phyloP scores from a whole-genome alignment of 2,797 vertebrate genomes.

The Paedocypris micromegethes region DNA sequence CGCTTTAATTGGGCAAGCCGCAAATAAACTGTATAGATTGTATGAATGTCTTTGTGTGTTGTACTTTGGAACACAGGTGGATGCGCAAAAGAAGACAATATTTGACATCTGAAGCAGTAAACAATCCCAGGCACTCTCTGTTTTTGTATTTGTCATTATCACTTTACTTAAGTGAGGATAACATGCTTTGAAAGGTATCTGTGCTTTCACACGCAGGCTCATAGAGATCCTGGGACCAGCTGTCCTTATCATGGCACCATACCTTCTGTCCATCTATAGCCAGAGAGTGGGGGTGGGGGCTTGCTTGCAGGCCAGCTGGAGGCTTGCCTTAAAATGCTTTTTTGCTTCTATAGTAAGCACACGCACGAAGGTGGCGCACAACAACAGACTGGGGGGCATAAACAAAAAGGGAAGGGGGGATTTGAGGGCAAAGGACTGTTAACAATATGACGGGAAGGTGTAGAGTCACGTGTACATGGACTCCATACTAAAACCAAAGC shows the following conservation, averaged over 20 bases:
- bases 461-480: slow-evolving; percentile 8
- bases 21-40: no score
- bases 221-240: slow-evolving; percentile 68
- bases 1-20: no score
- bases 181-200: slow-evolving; percentile 73
- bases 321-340: slow-evolving; percentile 39
- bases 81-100: slow-evolving; percentile 13
- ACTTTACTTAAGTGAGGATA: slow-evolving; percentile 67
- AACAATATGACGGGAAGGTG: slow-evolving; percentile 6
- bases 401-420: not conserved
- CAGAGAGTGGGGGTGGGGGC: slow-evolving; percentile 47
- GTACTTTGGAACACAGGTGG: not conserved
- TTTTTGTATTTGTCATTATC: slow-evolving; percentile 29
- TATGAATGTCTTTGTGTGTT: not conserved
- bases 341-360: slow-evolving; percentile 13
- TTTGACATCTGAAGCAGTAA: slow-evolving; percentile 22
- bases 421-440: not conserved
- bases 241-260: slow-evolving; percentile 72
- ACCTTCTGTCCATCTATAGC: slow-evolving; percentile 66
- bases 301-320: slow-evolving; percentile 49
- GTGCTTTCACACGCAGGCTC: slow-evolving; percentile 70
- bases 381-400: slow-evolving; percentile 29
- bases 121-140: slow-evolving; percentile 32
- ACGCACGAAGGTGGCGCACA: slow-evolving; percentile 40
- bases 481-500: slow-evolving; percentile 1